Evolutionary conservation across 2,797 vertebrate species (phyloP).

Genomic region (Cheirogaleus major): DNA sequence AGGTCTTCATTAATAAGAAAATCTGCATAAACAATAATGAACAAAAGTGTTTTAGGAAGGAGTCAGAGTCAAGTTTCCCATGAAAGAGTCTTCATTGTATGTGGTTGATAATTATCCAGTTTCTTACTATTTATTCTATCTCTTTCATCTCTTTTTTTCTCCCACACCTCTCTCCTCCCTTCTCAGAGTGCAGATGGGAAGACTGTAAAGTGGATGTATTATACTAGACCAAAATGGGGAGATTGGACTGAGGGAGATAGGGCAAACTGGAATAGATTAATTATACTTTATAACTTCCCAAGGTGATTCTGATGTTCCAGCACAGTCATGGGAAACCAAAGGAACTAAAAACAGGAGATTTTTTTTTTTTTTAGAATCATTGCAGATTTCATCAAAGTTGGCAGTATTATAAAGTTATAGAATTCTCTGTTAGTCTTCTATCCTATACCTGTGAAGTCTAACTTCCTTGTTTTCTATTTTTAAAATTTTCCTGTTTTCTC

Average conservation of each 20-base stretch:
- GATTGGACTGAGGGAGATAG: not conserved
- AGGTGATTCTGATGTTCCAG: not conserved
- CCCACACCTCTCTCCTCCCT: not conserved
- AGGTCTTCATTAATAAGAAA: not conserved
- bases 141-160: not conserved
- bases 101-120: not conserved
- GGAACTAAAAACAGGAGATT: not conserved
- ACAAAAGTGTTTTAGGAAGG: not conserved
- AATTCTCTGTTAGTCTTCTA: not conserved
- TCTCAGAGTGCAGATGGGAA: not conserved
- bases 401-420: not conserved
- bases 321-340: not conserved
- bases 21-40: not conserved
- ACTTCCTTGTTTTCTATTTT: not conserved
- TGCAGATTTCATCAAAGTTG: not conserved
- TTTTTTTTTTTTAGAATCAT: not conserved
- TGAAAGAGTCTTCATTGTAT: not conserved
- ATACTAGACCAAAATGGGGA: not conserved
- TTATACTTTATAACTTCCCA: conserved; percentile 10
- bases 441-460: not conserved
- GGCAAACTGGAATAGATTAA: not conserved
- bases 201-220: not conserved
- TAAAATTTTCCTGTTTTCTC: not conserved
- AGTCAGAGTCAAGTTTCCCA: not conserved
- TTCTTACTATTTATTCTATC: not conserved